A percentile compares a stretch with the other conserved stretches of the same genome.
These are phyloP conservation scores for Germaria angustata DNA, from an alignment of 2,888 invertebrate species.

Conservation along the genomic window DNA sequence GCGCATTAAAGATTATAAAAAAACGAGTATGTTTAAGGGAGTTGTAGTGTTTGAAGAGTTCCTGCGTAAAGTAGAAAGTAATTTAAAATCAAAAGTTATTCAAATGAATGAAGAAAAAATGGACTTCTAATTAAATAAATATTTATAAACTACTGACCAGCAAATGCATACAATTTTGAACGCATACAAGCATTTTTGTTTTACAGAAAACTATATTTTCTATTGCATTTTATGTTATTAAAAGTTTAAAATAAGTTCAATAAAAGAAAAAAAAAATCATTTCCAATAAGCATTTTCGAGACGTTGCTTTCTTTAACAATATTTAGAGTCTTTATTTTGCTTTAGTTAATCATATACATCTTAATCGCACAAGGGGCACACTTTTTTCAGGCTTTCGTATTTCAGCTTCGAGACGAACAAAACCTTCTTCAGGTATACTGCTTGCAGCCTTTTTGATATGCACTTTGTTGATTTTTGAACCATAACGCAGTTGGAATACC, in stretches of 20 bases:
- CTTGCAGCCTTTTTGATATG: slow-evolving; percentile 72
- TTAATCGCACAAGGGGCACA: slow-evolving; percentile 72
- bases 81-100: slow-evolving; percentile 72
- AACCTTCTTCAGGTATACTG: slow-evolving; percentile 72
- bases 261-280: slow-evolving; percentile 34
- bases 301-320: slow-evolving; percentile 21
- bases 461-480: slow-evolving; percentile 71
- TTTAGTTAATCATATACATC: slow-evolving; percentile 63
- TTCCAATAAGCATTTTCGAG: slow-evolving; percentile 53
- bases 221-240: slow-evolving; percentile 34
- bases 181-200: background rate
- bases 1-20: slow-evolving; percentile 86
- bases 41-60: slow-evolving; percentile 87
- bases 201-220: slow-evolving; percentile 3
- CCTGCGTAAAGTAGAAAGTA: slow-evolving; percentile 83
- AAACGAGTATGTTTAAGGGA: slow-evolving; percentile 86
- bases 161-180: background rate
- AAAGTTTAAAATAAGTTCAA: slow-evolving; percentile 58
- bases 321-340: background rate
- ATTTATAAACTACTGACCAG: no score
- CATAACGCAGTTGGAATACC: slow-evolving; percentile 74
- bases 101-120: slow-evolving; percentile 73
- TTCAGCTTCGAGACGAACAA: slow-evolving; percentile 77
- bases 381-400: slow-evolving; percentile 72
- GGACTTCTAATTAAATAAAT: slow-evolving; percentile 74